phyloP scores from a whole-genome alignment of 1,140 invertebrate genomes.

The Akabosia matsudoensis region DNA sequence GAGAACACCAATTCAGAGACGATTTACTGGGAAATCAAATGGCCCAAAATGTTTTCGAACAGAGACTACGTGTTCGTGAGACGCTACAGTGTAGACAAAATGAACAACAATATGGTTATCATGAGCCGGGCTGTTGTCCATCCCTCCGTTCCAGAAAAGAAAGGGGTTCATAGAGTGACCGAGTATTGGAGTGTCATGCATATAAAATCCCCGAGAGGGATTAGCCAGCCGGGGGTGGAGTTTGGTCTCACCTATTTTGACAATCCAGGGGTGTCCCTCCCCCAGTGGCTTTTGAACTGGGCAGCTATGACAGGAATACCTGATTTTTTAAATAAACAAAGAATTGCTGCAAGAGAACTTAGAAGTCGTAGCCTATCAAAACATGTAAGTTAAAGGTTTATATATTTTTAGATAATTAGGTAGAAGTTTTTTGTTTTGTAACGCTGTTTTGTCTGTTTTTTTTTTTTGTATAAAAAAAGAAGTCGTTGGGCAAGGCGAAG shows the following conservation, averaged over 20 bases:
- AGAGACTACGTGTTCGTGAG: slow-evolving; percentile 82
- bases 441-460: too few species aligned
- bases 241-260: slow-evolving; percentile 84
- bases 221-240: slow-evolving; percentile 67
- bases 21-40: slow-evolving; percentile 82
- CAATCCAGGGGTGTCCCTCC: slow-evolving; percentile 72
- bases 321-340: slow-evolving; percentile 55
- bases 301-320: slow-evolving; percentile 58
- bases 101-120: slow-evolving; percentile 59
- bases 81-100: slow-evolving; percentile 62
- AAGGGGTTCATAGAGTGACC: slow-evolving; percentile 59
- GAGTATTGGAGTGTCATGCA: slow-evolving; percentile 86
- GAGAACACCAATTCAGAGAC: slow-evolving; percentile 62
- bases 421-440: too few species aligned
- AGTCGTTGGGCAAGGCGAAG: too few species aligned
- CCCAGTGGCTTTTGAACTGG: slow-evolving; percentile 63
- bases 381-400: too few species aligned
- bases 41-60: slow-evolving; percentile 80
- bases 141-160: slow-evolving; percentile 40
- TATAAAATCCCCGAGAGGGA: slow-evolving; percentile 65
- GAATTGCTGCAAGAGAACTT: slow-evolving; percentile 55
- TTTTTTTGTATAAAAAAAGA: too few species aligned
- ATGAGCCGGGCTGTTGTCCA: slow-evolving; percentile 51
- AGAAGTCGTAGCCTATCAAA: too few species aligned
- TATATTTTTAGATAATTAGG: too few species aligned